Evolutionary conservation across 1,140 invertebrate species (phyloP).

Genomic region (Dendroctonus valens): DNA sequence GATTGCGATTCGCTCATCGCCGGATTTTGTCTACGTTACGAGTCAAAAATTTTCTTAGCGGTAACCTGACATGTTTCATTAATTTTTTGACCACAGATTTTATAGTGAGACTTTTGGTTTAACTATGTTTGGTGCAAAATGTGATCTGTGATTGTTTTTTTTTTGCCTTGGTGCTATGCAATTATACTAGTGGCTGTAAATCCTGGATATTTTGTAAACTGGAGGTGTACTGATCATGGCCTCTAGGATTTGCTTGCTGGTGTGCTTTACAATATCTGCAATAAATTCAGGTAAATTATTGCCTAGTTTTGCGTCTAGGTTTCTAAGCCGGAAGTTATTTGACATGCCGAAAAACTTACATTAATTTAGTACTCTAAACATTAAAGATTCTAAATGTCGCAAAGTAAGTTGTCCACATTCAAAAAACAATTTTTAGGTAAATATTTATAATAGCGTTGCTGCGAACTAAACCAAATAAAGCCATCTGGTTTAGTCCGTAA

Average conservation of each 20-base stretch:
- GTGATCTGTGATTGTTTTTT: conserved; percentile 21
- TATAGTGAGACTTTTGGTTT: conserved; percentile 2
- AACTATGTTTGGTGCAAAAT: conserved; percentile 12
- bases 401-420: no score
- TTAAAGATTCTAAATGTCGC: no score
- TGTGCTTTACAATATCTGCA: conserved; percentile 15
- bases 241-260: conserved; percentile 15
- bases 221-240: conserved; percentile 13
- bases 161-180: conserved; percentile 7
- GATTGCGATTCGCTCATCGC: conserved; percentile 25
- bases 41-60: neutral
- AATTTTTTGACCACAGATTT: neutral
- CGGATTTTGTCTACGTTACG: neutral
- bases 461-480: no score
- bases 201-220: neutral
- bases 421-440: no score
- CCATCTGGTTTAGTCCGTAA: no score
- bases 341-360: no score
- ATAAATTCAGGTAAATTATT: conserved; percentile 22
- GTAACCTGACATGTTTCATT: neutral
- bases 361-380: no score
- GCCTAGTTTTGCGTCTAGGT: no score
- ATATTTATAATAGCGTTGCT: no score
- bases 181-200: conserved; percentile 12
- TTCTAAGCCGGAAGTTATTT: no score